Base-by-base conservation (phyloP, 37 sponge, comb jelly and placozoan genomes). In the Halichondria panicea region DNA sequence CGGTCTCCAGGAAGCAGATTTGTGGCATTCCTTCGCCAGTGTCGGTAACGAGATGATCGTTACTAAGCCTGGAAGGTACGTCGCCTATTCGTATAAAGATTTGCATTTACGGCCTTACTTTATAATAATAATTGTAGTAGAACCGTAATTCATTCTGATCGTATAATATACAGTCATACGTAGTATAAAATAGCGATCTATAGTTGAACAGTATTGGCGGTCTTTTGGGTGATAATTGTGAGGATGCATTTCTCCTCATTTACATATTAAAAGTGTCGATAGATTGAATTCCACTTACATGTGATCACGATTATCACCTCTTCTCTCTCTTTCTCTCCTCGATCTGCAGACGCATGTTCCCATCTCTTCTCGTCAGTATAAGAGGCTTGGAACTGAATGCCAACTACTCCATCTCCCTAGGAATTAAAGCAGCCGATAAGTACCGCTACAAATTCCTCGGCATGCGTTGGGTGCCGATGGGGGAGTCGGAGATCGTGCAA, bases 41-140 rank as follows among this genome's bases (percentile, higher is more conserved):
- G 80, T 77, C 11, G 87, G 87, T 4, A 91, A 81, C 71, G 92
- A 91, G 41, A 91, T 91, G 92, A 86, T 91, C 58, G 86, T 91
- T 6, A 86, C 92, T 3, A 86, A 86, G 55, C 60, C 79, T 19
- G 92, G 92, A 65, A 68, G 92, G 87, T 86, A 33, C 74, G 66
- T 4, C 31, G 8, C 62, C 24, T 32, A 64, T 64, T 30, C 24
- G 33, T 64, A 35, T 30, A 64, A n/a, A n/a, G n/a, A n/a, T n/a
- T n/a, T n/a, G n/a, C n/a, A n/a, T n/a, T n/a, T n/a, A n/a, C n/a
- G n/a, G n/a, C n/a, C n/a, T n/a, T n/a, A n/a, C n/a, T n/a, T n/a
- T n/a, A n/a, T n/a, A n/a, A n/a, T n/a, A n/a, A n/a, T n/a, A n/a
- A n/a, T n/a, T n/a, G n/a, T n/a, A n/a, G n/a, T n/a, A n/a, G n/a